Evolutionary conservation across 2,797 vertebrate genomes (phyloP).

Genomic region (Tenualosa ilisha): DNA sequence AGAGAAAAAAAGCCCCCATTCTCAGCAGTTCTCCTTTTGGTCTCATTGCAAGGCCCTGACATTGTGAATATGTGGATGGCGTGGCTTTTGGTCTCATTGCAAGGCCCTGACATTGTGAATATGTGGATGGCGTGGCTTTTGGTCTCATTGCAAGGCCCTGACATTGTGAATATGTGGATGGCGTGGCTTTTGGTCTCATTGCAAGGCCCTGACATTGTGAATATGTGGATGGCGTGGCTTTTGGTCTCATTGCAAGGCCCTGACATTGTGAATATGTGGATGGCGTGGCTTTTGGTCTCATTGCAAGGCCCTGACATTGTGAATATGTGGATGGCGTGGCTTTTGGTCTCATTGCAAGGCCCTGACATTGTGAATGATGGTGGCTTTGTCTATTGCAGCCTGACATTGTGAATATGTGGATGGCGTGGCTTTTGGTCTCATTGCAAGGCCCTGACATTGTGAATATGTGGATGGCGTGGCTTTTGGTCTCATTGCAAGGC

Average conservation of each 20-base stretch:
- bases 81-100: background rate
- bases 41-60: background rate
- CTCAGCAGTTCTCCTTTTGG: background rate
- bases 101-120: too few relatives aligned
- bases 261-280: too few relatives aligned
- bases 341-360: background rate
- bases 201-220: too few relatives aligned
- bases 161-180: too few relatives aligned
- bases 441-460: background rate
- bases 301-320: background rate
- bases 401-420: too few relatives aligned
- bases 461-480: too few relatives aligned
- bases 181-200: conserved; percentile 1
- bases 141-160: background rate
- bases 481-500: background rate
- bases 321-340: too few relatives aligned
- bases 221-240: too few relatives aligned
- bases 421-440: conserved; percentile 1
- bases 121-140: too few relatives aligned
- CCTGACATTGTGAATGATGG: too few relatives aligned
- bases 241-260: background rate
- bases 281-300: conserved; percentile 1
- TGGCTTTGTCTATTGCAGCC: too few relatives aligned
- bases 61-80: background rate
- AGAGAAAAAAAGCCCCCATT: background rate